These are phyloP conservation scores for Perizoma affinitatum DNA, from an alignment of 2,888 invertebrate species.

Conservation along the genomic window DNA sequence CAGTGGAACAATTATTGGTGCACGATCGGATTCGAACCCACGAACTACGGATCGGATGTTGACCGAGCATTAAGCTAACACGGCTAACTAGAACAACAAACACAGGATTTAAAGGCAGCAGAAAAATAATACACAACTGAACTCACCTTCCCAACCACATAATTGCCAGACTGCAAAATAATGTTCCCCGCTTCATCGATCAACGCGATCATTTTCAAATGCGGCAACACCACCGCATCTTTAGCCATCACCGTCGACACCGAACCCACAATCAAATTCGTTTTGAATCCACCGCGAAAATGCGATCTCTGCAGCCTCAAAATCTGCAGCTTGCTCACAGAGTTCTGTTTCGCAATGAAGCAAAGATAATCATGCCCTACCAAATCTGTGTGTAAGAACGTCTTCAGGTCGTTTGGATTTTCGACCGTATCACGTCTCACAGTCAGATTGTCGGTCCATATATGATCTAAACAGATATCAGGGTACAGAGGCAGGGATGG, in stretches of 20 bases:
- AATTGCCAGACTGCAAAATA: conserved; percentile 92
- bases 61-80: too few species aligned
- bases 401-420: conserved; percentile 78
- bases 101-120: conserved; percentile 49
- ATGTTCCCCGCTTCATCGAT: conserved; percentile 92
- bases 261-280: conserved; percentile 90
- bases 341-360: conserved; percentile 84
- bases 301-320: conserved; percentile 87
- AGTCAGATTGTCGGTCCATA: conserved; percentile 91
- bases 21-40: too few species aligned
- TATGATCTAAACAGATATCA: conserved; percentile 93
- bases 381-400: conserved; percentile 93
- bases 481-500: conserved; percentile 90
- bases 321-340: conserved; percentile 85
- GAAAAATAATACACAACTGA: not conserved
- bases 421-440: conserved; percentile 69
- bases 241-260: conserved; percentile 89
- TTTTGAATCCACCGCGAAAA: conserved; percentile 73
- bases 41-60: too few species aligned
- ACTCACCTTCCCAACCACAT: conserved; percentile 89
- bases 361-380: conserved; percentile 94
- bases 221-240: conserved; percentile 92
- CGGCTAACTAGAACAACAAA: too few species aligned
- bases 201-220: conserved; percentile 92
- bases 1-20: too few species aligned